Evolutionary conservation across 2,113 vertebrate genomes (phyloP), one percentile per base, ranked within the genome.

Genomic region (Percina caprodes): DNA sequence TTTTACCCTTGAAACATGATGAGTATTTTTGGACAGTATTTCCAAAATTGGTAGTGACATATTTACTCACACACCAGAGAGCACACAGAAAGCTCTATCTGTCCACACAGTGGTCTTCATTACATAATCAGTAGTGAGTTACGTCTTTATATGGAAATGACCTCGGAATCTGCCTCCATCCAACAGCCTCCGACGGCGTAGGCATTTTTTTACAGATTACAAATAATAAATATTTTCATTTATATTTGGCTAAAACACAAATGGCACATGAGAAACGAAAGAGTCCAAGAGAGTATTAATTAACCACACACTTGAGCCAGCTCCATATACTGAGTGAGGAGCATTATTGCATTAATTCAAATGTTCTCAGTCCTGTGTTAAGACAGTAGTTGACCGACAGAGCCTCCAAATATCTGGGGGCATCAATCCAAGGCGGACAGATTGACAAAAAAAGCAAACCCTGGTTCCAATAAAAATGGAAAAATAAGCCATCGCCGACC

Each of bases 1-100:
- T 42, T 55, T 62, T 61, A 51, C 33, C 30, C 69, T 67, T 83
- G 51, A 74, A 80, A 70, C 55, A 70, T 6, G 33, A 80, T 65
- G 23, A 33, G 13, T n/a, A 8, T 76, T 24, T 24, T 76, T 15
- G 1, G 35, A 49, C 8, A n/a, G n/a, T n/a, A 15, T 74, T 14
- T 35, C 14, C 46, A 52, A 56, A 52, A 45, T 30, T 19, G 35
- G 33, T 26, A 3, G 6, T 55, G 13, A 51, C 21, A 59, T 24
- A 52, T 45, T 24, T 21, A 16, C 35, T 16, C 14, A 23, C 0
- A 54, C 24, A 54, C 2, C 42, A 45, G 18, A 63, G 39, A 33
- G 4, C n/a, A 58, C 6, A 42, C 19, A 2, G 12, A 7, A 5
- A 52, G 12, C 3, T 24, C 4, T 21, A 3, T 54, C 9, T 30